These are phyloP conservation scores for Patella caerulea DNA, from an alignment of 2,888 invertebrate species.

Conservation along the genomic window DNA sequence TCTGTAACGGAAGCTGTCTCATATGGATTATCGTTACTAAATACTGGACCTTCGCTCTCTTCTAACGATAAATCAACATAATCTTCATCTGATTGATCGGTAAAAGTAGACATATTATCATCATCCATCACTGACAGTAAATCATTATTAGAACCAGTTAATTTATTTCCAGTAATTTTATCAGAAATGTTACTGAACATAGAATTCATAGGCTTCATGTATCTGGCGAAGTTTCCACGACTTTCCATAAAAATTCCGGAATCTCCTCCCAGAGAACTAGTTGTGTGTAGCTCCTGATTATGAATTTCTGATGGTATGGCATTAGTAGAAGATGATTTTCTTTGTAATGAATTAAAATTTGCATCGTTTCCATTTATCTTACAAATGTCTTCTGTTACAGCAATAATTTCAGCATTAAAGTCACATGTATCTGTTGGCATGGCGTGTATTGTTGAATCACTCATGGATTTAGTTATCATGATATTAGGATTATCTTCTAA, in stretches of 20 bases:
- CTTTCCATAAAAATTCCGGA: constrained; percentile 27
- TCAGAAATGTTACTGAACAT: constrained; percentile 84
- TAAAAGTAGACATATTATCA: constrained; percentile 82
- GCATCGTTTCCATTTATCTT: not conserved
- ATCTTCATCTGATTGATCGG: constrained; percentile 89
- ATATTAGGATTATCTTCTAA: constrained; percentile 13
- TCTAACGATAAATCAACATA: constrained; percentile 79
- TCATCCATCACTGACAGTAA: constrained; percentile 73
- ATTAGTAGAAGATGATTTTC: constrained; percentile 3
- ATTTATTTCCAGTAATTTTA: constrained; percentile 57
- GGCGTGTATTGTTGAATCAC: constrained; percentile 48
- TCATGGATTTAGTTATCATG: constrained; percentile 44
- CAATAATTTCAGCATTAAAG: not conserved
- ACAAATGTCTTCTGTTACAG: not conserved
- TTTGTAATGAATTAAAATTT: not conserved
- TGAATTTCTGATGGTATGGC: constrained; percentile 1
- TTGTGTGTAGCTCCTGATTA: constrained; percentile 19
- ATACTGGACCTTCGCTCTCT: constrained; percentile 76
- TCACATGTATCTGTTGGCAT: constrained; percentile 1
- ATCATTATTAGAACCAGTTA: constrained; percentile 50
- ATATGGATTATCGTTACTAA: constrained; percentile 71
- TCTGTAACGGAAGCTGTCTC: constrained; percentile 52
- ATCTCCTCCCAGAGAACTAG: constrained; percentile 28
- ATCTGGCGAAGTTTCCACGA: constrained; percentile 13
- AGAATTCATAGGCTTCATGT: constrained; percentile 78